Evolutionary conservation across 1,140 invertebrate species (phyloP), one percentile per base, ranked within the genome.

Genomic region (Coenobita brevimanus): DNA sequence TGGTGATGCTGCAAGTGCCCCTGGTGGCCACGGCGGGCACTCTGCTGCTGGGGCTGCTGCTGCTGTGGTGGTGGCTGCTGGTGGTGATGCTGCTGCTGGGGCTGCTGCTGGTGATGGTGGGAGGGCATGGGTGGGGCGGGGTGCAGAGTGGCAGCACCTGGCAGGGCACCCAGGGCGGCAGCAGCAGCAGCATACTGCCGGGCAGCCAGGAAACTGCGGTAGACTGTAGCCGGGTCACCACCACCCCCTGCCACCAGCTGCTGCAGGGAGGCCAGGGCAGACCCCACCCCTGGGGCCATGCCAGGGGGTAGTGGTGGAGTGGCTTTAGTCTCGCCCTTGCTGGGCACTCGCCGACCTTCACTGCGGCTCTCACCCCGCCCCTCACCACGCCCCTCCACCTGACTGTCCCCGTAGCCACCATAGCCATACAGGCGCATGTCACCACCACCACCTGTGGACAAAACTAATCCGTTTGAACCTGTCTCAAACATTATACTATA

Each of bases 261-360:
- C 69, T 90, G 90, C n/a, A 87, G 85, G 21, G 88, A 89, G 30
- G 88, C 88, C 73, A 88, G 43, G 21, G 90, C 88, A 27, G 82
- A 78, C 8, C 82, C 89, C 43, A 89, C 67, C 6, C 82, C 76
- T 15, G 89, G 43, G 17, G 82, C 76, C 78, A 89, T 80, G 6
- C 82, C 82, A 4, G 88, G 89, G n/a, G 89, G 90, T 38, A 90
- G 62, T 3, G 90, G 90, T 1, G 88, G 90, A 10, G 90, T 90
- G 24, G 84, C 90, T 33, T 90, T 90, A 15, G 90, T 90, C 78
- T 90, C 90, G 17, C 90, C 90, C 50, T 90, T 90, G 80, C 90
- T 90, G 38, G 90, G 90, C 60, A 90, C 90, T 3, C 90, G 50
- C 3, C 90, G 87, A 10, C 89, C 89, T 64, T 87, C 82, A 24